Percentiles rank a stretch among this genome's conserved stretches.
These are phyloP conservation scores for Drosophila tsacasi DNA, from an alignment of 1,140 invertebrate species.

Conservation along the genomic window DNA sequence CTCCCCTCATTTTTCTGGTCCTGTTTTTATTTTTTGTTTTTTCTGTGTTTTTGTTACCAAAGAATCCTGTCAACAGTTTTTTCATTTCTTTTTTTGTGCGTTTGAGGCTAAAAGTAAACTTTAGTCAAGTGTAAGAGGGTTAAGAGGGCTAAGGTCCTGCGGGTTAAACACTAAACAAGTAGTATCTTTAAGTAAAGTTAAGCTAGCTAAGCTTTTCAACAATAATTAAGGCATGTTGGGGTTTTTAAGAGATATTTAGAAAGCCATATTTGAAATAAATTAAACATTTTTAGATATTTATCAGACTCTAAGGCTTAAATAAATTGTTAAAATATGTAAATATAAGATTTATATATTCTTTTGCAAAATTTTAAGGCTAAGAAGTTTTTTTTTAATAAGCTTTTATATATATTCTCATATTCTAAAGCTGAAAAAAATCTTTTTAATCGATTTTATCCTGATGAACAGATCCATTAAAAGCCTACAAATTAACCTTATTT, in stretches of 20 bases:
- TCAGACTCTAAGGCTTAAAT: too few relatives aligned
- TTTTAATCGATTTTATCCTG: too few relatives aligned
- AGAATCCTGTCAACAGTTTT: slow-evolving; percentile 48
- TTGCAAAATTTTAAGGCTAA: not conserved
- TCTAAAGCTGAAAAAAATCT: too few relatives aligned
- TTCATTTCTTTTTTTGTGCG: slow-evolving; percentile 5
- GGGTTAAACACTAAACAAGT: not conserved
- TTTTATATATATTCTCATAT: too few relatives aligned
- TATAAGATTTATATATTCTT: too few relatives aligned
- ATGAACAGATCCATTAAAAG: too few relatives aligned
- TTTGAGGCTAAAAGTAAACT: slow-evolving; percentile 24
- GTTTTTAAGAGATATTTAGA: not conserved
- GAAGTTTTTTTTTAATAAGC: too few relatives aligned
- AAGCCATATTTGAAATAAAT: too few relatives aligned
- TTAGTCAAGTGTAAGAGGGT: not conserved
- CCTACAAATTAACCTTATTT: not conserved
- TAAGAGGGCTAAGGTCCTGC: slow-evolving; percentile 1
- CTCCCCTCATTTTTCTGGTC: slow-evolving; percentile 1
- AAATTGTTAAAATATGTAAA: too few relatives aligned
- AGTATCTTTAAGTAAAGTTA: not conserved
- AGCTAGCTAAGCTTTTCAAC: not conserved
- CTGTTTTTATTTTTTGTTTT: not conserved
- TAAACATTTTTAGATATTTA: not conserved
- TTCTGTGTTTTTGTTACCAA: not conserved
- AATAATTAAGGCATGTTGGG: not conserved